A percentile compares a stretch with the other conserved stretches of the same genome.
phyloP scores from a whole-genome alignment of 2,888 invertebrate genomes.

The Philereme vetulata region DNA sequence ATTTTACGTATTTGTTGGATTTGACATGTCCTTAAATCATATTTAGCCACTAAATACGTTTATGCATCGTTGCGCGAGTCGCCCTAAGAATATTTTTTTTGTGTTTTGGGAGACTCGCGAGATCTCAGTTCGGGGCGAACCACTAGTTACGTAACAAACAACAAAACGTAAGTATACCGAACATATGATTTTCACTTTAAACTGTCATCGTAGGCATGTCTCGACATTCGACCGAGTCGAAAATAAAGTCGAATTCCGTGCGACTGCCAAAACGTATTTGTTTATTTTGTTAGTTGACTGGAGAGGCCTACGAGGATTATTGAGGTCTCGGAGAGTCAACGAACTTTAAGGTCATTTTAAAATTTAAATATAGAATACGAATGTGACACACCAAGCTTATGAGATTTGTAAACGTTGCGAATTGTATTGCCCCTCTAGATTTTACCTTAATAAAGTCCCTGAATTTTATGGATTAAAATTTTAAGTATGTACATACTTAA shows the following conservation, averaged over 20 bases:
- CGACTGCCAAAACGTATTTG: conserved; percentile 39
- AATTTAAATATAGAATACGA: conserved; percentile 17
- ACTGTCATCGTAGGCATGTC: conserved; percentile 43
- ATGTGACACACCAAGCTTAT: conserved; percentile 8
- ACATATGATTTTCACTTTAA: conserved; percentile 29
- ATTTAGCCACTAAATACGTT: too few species aligned
- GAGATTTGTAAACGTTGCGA: conserved; percentile 1
- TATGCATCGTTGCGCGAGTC: too few species aligned
- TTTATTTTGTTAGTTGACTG: conserved; percentile 34
- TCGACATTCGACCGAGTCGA: conserved; percentile 47
- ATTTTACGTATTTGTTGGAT: too few species aligned
- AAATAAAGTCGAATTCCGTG: conserved; percentile 58
- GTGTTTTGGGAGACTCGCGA: too few species aligned
- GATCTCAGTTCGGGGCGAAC: too few species aligned
- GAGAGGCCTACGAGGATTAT: conserved; percentile 30
- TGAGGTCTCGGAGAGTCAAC: conserved; percentile 25
- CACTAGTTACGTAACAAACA: conserved; percentile 8
- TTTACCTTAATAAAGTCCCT: conserved; percentile 7
- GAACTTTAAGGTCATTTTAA: conserved; percentile 28
- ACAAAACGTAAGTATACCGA: conserved; percentile 12
- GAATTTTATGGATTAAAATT: neutral
- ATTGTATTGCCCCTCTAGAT: neutral
- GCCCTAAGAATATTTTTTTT: too few species aligned
- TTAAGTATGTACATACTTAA: too few species aligned
- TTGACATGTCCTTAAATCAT: too few species aligned